Percentiles rank a stretch among this genome's conserved stretches.
Conservation (phyloP, 2,113 vertebrate genomes). For the Labeo catla region DNA sequence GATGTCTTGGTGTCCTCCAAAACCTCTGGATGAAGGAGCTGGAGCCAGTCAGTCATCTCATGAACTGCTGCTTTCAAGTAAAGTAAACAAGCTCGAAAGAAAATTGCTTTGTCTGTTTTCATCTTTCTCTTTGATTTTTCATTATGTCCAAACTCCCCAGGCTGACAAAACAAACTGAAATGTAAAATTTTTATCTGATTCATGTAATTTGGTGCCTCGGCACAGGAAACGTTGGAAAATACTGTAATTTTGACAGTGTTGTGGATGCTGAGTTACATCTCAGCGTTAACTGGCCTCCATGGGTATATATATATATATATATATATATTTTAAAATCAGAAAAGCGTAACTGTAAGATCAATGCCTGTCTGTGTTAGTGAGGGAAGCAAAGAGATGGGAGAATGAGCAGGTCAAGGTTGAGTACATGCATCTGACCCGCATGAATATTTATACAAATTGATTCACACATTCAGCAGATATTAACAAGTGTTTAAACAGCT, state of each 20-base stretch:
- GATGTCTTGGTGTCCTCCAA: slow-evolving; percentile 41
- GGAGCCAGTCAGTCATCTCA: slow-evolving; percentile 23
- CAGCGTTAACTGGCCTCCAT: not conserved
- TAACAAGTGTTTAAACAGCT: slow-evolving; percentile 29
- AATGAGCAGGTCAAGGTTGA: slow-evolving; percentile 1
- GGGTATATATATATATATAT: not conserved
- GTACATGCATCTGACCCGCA: slow-evolving; percentile 10
- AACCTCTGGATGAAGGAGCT: slow-evolving; percentile 17
- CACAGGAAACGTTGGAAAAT: slow-evolving; percentile 17
- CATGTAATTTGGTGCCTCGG: not conserved
- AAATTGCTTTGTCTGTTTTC: slow-evolving; percentile 40
- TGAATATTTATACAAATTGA: slow-evolving; percentile 48
- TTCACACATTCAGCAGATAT: slow-evolving; percentile 32
- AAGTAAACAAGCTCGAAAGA: slow-evolving; percentile 28
- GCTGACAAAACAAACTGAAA: slow-evolving; percentile 40
- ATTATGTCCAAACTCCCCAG: slow-evolving; percentile 21
- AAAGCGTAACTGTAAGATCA: not conserved
- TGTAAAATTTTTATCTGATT: slow-evolving; percentile 11
- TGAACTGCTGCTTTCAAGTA: slow-evolving; percentile 30
- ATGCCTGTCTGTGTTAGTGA: slow-evolving; percentile 17
- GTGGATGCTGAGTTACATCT: not conserved
- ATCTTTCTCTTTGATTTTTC: slow-evolving; percentile 23
- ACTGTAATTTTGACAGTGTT: not conserved
- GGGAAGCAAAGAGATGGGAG: not conserved
- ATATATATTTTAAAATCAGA: not conserved